These are phyloP conservation scores for Dasyurus viverrinus DNA, from an alignment of 2,113 vertebrate genomes.

Conservation along the genomic window DNA sequence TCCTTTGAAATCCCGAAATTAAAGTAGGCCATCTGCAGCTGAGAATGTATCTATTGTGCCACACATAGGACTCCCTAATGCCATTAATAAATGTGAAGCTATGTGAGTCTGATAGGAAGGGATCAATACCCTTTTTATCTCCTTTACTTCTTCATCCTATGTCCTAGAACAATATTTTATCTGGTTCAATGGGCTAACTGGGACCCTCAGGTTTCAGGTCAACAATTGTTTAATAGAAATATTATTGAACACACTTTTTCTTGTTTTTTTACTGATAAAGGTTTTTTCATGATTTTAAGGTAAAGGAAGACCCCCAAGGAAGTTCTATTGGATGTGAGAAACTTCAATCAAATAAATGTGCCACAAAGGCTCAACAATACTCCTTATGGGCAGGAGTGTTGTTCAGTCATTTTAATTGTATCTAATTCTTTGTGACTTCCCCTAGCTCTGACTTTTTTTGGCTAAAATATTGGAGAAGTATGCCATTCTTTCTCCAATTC, in stretches of 20 bases:
- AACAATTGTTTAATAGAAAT: neutral
- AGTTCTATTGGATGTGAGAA: neutral
- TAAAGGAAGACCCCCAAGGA: neutral
- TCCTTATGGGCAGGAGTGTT: no score
- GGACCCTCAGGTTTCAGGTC: neutral
- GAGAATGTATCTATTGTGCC: neutral
- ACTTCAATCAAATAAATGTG: neutral
- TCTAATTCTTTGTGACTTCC: no score
- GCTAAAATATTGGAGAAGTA: no score
- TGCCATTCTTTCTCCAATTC: no score
- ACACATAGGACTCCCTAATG: neutral
- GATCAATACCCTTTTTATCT: neutral
- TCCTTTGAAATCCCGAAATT: neutral
- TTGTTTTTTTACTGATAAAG: neutral
- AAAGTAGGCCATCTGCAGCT: neutral
- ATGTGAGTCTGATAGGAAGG: neutral
- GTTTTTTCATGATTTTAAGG: neutral
- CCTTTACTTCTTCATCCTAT: neutral
- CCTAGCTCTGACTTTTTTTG: no score
- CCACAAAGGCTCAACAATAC: neutral
- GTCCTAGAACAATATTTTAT: neutral
- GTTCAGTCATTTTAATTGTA: no score
- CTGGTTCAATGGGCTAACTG: neutral
- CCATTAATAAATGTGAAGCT: neutral
- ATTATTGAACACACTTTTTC: neutral